Evolutionary conservation across 2,113 vertebrate genomes (phyloP).

Genomic region (Notarius quadriscutis): DNA sequence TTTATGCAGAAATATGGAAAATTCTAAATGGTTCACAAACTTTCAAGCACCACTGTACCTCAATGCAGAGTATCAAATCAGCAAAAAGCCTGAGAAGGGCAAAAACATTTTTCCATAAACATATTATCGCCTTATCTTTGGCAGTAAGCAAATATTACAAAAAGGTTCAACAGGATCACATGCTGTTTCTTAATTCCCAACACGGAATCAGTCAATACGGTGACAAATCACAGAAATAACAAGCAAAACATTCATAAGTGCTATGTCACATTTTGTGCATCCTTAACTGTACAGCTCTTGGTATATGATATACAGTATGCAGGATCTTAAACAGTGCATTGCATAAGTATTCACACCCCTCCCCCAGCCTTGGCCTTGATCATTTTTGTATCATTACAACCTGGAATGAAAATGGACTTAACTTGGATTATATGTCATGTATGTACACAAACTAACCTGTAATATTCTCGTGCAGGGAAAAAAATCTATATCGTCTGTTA

Average conservation of each 20-base stretch:
- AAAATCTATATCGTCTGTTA: background rate
- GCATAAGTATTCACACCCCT: background rate
- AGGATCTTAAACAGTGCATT: background rate
- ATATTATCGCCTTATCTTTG: background rate
- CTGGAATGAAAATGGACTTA: background rate
- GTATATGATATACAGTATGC: background rate
- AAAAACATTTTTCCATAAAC: slow-evolving; percentile 18
- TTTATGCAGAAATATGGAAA: too few relatives aligned
- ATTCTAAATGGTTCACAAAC: too few relatives aligned
- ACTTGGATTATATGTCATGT: background rate
- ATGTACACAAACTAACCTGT: background rate
- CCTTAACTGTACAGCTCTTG: background rate
- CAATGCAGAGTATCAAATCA: background rate
- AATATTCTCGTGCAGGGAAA: background rate
- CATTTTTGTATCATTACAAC: background rate
- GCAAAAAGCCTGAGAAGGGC: background rate
- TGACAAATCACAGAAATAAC: background rate
- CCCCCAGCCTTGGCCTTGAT: background rate
- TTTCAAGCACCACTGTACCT: background rate
- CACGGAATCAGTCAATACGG: background rate
- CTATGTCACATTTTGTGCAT: background rate
- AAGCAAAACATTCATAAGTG: background rate
- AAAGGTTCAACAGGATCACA: background rate
- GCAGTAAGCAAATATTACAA: background rate
- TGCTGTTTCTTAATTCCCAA: background rate